Conservation (phyloP, 2,888 invertebrate genomes). For the Lucinisca nassula region DNA sequence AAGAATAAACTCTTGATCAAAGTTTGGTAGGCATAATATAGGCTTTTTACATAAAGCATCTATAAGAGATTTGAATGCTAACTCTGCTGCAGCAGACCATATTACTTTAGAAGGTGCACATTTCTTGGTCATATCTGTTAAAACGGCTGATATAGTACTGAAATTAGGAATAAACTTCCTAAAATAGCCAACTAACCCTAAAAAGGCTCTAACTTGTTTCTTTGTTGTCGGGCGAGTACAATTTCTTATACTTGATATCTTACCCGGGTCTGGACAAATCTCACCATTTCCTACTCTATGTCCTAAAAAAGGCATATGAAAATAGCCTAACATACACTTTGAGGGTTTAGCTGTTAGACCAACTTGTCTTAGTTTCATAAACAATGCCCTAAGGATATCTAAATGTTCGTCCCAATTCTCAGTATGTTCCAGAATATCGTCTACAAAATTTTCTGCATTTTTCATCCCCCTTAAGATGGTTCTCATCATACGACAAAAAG, state of each 20-base stretch:
- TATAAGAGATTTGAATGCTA: conserved; percentile 26
- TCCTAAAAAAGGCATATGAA: neutral
- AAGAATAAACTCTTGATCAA: neutral
- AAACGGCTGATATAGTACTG: conserved; percentile 28
- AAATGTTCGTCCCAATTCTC: conserved; percentile 9
- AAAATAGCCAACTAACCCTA: conserved; percentile 43
- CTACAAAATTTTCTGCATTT: conserved; percentile 30
- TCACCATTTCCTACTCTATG: conserved; percentile 17
- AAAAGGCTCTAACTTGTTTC: conserved; percentile 35
- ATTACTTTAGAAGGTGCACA: conserved; percentile 30
- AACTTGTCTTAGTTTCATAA: neutral
- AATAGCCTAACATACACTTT: conserved; percentile 27
- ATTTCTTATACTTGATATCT: neutral
- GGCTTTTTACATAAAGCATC: conserved; percentile 11
- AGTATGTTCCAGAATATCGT: conserved; percentile 5
- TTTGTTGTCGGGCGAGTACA: conserved; percentile 4
- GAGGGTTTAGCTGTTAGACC: conserved; percentile 29
- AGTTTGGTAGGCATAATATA: conserved; percentile 45
- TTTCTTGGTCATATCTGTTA: conserved; percentile 49
- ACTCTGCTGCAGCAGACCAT: conserved; percentile 34
- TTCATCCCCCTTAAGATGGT: conserved; percentile 8
- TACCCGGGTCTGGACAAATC: neutral
- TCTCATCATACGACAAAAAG: conserved; percentile 44
- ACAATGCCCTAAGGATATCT: neutral
- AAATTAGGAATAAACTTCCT: conserved; percentile 48